phyloP scores from a whole-genome alignment of 1,140 invertebrate genomes.

The Apis dorsata region DNA sequence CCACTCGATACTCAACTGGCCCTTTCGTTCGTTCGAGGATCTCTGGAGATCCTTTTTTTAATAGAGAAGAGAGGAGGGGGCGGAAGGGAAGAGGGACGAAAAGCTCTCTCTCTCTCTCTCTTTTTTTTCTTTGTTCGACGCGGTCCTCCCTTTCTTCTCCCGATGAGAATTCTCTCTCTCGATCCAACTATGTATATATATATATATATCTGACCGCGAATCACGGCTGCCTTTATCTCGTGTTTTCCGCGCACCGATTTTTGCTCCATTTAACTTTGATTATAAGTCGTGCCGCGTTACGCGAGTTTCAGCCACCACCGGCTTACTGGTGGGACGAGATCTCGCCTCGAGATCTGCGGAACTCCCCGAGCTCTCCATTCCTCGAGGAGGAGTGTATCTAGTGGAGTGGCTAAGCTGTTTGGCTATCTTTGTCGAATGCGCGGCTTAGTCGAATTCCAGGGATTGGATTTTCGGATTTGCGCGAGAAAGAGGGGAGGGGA shows the following conservation, averaged over 20 bases:
- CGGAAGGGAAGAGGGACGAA: neutral
- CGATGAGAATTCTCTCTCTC: slow-evolving; percentile 51
- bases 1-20: slow-evolving; percentile 45
- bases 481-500: too few species aligned
- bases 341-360: slow-evolving; percentile 50
- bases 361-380: slow-evolving; percentile 21
- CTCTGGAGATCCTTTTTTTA: slow-evolving; percentile 49
- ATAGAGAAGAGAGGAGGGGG: neutral
- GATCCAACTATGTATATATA: slow-evolving; percentile 50
- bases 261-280: slow-evolving; percentile 65
- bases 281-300: slow-evolving; percentile 61
- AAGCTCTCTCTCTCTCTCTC: neutral
- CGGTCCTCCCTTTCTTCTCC: neutral
- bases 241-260: slow-evolving; percentile 59
- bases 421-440: slow-evolving; percentile 24
- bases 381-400: slow-evolving; percentile 19
- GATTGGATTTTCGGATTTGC: slow-evolving; percentile 7
- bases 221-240: slow-evolving; percentile 56
- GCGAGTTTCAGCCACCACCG: slow-evolving; percentile 52
- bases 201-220: slow-evolving; percentile 55
- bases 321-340: slow-evolving; percentile 52
- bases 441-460: neutral
- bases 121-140: slow-evolving; percentile 35
- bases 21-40: slow-evolving; percentile 47
- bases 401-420: slow-evolving; percentile 29